Evolutionary conservation across 1,140 invertebrate species (phyloP).

Genomic region (Dendroctonus ponderosae): DNA sequence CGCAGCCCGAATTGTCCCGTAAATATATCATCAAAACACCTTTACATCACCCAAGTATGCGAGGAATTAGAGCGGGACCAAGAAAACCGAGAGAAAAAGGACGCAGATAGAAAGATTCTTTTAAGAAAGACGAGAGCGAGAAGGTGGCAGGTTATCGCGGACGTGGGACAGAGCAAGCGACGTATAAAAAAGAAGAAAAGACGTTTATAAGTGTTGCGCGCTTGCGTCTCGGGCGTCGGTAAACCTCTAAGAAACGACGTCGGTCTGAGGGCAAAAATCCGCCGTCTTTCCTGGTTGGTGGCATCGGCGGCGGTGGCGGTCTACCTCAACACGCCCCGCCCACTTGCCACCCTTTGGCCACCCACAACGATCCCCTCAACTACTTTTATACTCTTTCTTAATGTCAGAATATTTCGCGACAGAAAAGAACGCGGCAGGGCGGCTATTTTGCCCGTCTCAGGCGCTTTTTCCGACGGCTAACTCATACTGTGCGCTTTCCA

Average conservation of each 20-base stretch:
- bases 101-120: constrained; percentile 28
- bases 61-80: constrained; percentile 35
- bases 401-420: constrained; percentile 50
- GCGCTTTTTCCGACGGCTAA: constrained; percentile 20
- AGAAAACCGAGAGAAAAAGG: constrained; percentile 35
- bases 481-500: neutral
- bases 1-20: constrained; percentile 31
- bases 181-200: constrained; percentile 48
- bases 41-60: constrained; percentile 37
- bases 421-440: constrained; percentile 47
- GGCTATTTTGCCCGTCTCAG: constrained; percentile 16
- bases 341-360: constrained; percentile 41
- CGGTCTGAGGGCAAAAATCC: constrained; percentile 53
- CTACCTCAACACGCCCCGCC: constrained; percentile 53
- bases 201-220: constrained; percentile 49
- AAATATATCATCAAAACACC: constrained; percentile 38
- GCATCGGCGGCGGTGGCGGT: constrained; percentile 51
- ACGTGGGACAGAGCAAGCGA: constrained; percentile 15
- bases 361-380: constrained; percentile 43
- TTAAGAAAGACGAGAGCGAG: constrained; percentile 33
- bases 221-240: constrained; percentile 50
- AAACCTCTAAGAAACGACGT: constrained; percentile 54
- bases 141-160: constrained; percentile 21
- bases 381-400: constrained; percentile 53
- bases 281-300: constrained; percentile 54